A percentile compares a stretch with the other conserved stretches of the same genome.
phyloP scores from a whole-genome alignment of 2,888 invertebrate genomes.

The Leptopterna dolabrata region DNA sequence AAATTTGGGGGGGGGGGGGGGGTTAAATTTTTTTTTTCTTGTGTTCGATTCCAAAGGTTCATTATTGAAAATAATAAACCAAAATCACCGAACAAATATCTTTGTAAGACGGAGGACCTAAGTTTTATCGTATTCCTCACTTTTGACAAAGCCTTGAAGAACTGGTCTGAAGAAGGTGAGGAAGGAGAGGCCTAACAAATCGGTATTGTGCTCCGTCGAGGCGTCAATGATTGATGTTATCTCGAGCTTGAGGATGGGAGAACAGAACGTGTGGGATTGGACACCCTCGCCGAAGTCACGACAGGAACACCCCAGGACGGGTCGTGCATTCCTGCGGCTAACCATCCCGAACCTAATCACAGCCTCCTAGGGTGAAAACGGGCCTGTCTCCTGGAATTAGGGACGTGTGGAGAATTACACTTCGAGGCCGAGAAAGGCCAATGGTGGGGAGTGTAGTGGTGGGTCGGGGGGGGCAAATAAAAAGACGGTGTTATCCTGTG shows the following conservation, averaged over 20 bases:
- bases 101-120: too few species aligned
- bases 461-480: not conserved
- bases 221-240: conserved; percentile 42
- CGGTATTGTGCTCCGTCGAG: conserved; percentile 12
- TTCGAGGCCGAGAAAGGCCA: not conserved
- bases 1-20: too few species aligned
- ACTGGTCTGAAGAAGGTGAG: conserved; percentile 12
- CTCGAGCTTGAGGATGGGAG: not conserved
- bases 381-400: conserved; percentile 34
- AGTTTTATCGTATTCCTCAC: not conserved
- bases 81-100: too few species aligned
- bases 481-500: not conserved
- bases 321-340: conserved; percentile 14
- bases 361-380: conserved; percentile 38
- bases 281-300: conserved; percentile 38
- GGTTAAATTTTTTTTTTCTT: too few species aligned
- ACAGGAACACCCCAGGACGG: conserved; percentile 28
- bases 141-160: conserved; percentile 2
- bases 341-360: conserved; percentile 34
- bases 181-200: conserved; percentile 17
- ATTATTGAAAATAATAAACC: too few species aligned
- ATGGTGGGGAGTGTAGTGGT: too few species aligned
- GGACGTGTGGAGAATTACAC: conserved; percentile 30
- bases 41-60: too few species aligned
- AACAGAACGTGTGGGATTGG: conserved; percentile 33